A percentile compares a stretch with the other conserved stretches of the same genome.
These are phyloP conservation scores for Phengaris alcon DNA, from an alignment of 2,888 invertebrate genomes.

Conservation along the genomic window DNA sequence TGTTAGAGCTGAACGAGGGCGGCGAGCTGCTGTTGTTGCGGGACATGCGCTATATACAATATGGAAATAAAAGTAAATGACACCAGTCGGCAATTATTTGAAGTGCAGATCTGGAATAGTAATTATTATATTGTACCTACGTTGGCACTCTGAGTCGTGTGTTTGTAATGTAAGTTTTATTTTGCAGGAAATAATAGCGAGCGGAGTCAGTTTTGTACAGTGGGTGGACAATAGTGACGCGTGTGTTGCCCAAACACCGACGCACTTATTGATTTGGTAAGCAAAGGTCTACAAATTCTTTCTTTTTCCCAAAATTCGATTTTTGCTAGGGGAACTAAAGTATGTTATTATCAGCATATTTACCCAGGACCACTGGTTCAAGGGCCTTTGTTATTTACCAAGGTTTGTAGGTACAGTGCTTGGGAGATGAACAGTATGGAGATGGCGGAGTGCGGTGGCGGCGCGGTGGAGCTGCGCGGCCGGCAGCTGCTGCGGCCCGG, in stretches of 20 bases:
- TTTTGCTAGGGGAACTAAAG: too few species aligned
- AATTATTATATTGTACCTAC: too few species aligned
- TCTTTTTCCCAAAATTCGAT: too few species aligned
- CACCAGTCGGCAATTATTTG: too few species aligned
- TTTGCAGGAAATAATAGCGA: conserved; percentile 82
- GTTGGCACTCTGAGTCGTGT: not conserved
- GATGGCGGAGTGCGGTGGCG: conserved; percentile 68
- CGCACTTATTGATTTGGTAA: conserved; percentile 95
- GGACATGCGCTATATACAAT: conserved; percentile 57
- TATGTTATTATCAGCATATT: too few species aligned
- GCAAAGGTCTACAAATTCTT: conserved; percentile 16
- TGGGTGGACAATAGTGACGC: conserved; percentile 98
- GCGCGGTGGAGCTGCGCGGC: conserved; percentile 55
- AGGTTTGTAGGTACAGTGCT: conserved; percentile 62
- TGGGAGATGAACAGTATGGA: conserved; percentile 70
- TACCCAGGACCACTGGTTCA: too few species aligned
- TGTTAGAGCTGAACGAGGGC: too few species aligned
- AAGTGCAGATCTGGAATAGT: too few species aligned
- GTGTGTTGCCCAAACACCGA: conserved; percentile 95
- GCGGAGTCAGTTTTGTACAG: conserved; percentile 85
- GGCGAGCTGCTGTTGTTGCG: too few species aligned
- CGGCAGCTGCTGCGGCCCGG: conserved; percentile 51
- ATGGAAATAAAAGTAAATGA: too few species aligned
- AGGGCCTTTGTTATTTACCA: not conserved
- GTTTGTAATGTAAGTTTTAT: conserved; percentile 1